phyloP scores from a whole-genome alignment of 2,888 invertebrate genomes.

The Luperina testacea region DNA sequence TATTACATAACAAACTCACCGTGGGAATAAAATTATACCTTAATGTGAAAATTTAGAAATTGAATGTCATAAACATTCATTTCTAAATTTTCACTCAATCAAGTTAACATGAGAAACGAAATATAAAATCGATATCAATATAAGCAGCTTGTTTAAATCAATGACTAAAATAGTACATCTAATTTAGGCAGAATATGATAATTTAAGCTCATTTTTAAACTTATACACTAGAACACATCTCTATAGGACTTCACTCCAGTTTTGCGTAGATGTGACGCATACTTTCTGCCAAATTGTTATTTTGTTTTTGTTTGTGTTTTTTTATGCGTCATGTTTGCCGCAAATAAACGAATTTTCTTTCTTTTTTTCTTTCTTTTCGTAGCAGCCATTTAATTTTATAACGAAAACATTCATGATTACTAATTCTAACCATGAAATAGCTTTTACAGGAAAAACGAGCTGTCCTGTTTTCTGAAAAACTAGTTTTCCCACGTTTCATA shows the following conservation, averaged over 20 bases:
- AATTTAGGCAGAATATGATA: background rate
- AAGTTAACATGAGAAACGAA: conserved; percentile 28
- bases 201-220: background rate
- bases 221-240: background rate
- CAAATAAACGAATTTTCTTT: too few species aligned
- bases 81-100: conserved; percentile 26
- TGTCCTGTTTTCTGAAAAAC: background rate
- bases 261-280: too few species aligned
- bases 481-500: background rate
- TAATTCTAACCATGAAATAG: background rate
- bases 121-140: conserved; percentile 3
- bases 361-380: background rate
- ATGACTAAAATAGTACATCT: background rate
- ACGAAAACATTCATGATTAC: background rate
- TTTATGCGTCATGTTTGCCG: too few species aligned
- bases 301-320: too few species aligned
- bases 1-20: conserved; percentile 7
- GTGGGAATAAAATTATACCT: conserved; percentile 7
- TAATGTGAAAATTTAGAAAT: conserved; percentile 46
- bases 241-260: background rate
- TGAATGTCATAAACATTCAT: conserved; percentile 4
- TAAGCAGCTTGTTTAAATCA: background rate
- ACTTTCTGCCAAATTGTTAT: too few species aligned
- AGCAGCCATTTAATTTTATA: background rate
- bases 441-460: background rate